Conservation (phyloP, 2,888 invertebrate genomes). For the Cheilosia vulpina region DNA sequence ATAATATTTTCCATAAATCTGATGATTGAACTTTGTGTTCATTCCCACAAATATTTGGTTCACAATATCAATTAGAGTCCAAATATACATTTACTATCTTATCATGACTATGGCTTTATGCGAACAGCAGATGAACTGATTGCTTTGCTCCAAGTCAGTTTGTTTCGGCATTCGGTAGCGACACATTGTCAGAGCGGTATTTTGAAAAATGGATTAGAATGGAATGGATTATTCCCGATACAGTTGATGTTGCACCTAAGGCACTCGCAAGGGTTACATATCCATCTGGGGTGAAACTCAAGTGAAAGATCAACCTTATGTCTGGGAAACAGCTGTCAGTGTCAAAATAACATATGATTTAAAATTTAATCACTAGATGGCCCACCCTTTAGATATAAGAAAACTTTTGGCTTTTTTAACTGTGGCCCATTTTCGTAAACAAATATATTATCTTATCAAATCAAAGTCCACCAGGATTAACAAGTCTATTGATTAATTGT, state of each 20-base stretch:
- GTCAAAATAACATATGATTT: too few species aligned
- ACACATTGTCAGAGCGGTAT: not conserved
- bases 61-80: too few species aligned
- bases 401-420: too few species aligned
- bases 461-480: not conserved
- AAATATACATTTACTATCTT: not conserved
- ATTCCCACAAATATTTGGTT: too few species aligned
- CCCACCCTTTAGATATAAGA: too few species aligned
- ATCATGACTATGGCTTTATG: not conserved
- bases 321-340: too few species aligned
- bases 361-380: too few species aligned
- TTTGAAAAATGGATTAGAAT: constrained; percentile 59
- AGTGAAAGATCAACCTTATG: constrained; percentile 89
- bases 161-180: not conserved
- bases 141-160: not conserved
- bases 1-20: too few species aligned
- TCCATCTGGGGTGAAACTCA: constrained; percentile 85
- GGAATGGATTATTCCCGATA: constrained; percentile 73
- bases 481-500: constrained; percentile 4
- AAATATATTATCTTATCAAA: constrained; percentile 10
- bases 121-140: not conserved
- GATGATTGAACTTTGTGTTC: too few species aligned
- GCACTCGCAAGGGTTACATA: constrained; percentile 80
- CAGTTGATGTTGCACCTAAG: constrained; percentile 67
- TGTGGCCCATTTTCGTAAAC: not conserved